Conservation (phyloP, 2,797 vertebrate species). For the Pantherophis alleghaniensis region DNA sequence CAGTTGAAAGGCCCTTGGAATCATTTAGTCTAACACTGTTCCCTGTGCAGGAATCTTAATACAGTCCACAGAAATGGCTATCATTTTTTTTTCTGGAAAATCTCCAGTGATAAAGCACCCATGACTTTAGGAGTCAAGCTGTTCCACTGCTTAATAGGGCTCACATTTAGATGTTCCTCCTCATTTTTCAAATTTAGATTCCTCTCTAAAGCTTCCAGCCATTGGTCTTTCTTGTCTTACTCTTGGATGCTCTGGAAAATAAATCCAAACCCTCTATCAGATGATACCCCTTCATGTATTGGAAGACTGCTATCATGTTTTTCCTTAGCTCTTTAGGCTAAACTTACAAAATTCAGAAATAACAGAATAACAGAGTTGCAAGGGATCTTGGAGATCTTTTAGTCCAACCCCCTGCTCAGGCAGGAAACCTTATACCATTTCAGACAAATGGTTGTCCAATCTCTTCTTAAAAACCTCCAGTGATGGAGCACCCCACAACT, state of each 20-base stretch:
- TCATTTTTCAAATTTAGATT: not conserved
- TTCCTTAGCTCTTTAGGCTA: not conserved
- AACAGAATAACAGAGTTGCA: not conserved
- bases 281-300: not conserved
- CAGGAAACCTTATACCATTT: not conserved
- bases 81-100: not conserved
- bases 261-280: not conserved
- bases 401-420: not conserved
- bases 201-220: not conserved
- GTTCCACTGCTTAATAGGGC: not conserved
- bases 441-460: not conserved
- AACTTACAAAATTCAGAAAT: not conserved
- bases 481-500: not conserved
- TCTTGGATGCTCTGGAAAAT: not conserved
- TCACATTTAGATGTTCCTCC: not conserved
- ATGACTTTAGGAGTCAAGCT: not conserved
- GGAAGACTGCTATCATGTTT: not conserved
- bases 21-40: not conserved
- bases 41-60: not conserved
- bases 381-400: not conserved
- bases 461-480: not conserved
- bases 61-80: not conserved
- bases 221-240: not conserved
- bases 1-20: not conserved
- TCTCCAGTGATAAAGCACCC: not conserved